phyloP scores from a whole-genome alignment of 2,888 invertebrate species.

The Helobdella robusta region DNA sequence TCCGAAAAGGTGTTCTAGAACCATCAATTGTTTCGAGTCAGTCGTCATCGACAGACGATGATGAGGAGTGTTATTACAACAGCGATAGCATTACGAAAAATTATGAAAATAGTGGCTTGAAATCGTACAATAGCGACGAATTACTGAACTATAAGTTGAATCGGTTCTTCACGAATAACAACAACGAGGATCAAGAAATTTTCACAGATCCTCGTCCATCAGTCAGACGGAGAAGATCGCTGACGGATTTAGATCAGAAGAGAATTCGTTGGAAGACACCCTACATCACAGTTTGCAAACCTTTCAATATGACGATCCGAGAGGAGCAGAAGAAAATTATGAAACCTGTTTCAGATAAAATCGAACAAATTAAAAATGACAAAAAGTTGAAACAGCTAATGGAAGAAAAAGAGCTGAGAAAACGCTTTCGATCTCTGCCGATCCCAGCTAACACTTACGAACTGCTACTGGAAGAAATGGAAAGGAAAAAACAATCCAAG shows the following conservation, averaged over 20 bases:
- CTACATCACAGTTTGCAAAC: constrained; percentile 3
- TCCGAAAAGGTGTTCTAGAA: neutral
- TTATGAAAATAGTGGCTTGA: neutral
- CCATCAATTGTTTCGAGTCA: neutral
- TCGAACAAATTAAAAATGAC: neutral
- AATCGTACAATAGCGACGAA: constrained; percentile 6
- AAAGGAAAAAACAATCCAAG: neutral
- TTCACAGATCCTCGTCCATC: no score
- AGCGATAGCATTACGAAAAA: neutral
- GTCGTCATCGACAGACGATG: neutral
- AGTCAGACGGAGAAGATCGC: neutral
- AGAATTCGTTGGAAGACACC: neutral
- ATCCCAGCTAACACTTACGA: constrained; percentile 1
- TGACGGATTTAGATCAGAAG: no score
- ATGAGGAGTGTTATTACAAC: neutral
- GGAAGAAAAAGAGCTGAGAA: neutral
- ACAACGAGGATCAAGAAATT: neutral
- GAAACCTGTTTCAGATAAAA: neutral
- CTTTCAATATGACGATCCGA: constrained; percentile 17
- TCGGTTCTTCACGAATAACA: neutral
- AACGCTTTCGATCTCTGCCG: constrained; percentile 9
- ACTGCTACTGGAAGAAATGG: neutral
- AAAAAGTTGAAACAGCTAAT: neutral
- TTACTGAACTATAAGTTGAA: constrained; percentile 9
- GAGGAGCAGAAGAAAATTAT: constrained; percentile 13